phyloP scores from a whole-genome alignment of 2,797 vertebrate species.

The Lophotriccus pileatus region DNA sequence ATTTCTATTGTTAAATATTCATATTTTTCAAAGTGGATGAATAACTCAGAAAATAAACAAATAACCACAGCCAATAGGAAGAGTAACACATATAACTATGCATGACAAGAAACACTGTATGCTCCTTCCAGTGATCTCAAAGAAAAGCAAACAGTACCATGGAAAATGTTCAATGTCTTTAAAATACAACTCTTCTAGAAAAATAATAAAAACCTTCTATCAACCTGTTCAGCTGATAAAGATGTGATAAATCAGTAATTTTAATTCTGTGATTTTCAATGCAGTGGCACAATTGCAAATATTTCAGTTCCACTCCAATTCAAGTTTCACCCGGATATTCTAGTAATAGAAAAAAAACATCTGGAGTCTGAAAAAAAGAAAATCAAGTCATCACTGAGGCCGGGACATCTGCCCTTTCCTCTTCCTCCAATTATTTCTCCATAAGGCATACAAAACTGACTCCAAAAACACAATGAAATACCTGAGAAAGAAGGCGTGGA shows the following conservation, averaged over 20 bases:
- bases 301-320: not conserved
- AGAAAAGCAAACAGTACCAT: not conserved
- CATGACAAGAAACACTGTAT: not conserved
- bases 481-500: not conserved
- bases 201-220: not conserved
- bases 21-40: not conserved
- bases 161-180: not conserved
- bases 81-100: not conserved
- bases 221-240: not conserved
- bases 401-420: not conserved
- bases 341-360: not conserved
- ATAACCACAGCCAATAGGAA: not conserved
- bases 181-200: not conserved
- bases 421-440: slow-evolving; percentile 21
- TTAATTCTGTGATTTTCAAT: not conserved
- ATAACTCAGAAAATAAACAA: not conserved
- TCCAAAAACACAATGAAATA: not conserved
- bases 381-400: not conserved
- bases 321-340: not conserved
- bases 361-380: not conserved
- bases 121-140: not conserved
- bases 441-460: not conserved
- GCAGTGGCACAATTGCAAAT: not conserved
- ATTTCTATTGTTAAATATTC: not conserved
- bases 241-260: not conserved